A percentile compares a stretch with the other conserved stretches of the same genome.
phyloP scores from a whole-genome alignment of 2,888 invertebrate species.

The Suillia variegata region DNA sequence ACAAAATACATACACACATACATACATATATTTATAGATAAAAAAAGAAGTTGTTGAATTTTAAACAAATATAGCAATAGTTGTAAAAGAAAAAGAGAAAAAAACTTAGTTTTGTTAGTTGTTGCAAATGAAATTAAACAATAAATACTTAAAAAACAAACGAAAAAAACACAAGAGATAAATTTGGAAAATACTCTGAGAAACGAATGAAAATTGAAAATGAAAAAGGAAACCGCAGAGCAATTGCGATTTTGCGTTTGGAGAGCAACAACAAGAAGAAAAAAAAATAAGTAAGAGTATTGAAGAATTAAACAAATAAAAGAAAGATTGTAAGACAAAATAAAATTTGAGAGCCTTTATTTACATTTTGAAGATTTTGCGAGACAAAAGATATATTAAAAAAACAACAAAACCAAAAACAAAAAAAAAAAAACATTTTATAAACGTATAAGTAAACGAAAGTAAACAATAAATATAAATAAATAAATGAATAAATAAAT shows the following conservation, averaged over 20 bases:
- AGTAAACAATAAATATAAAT: not conserved
- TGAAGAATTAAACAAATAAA: slow-evolving; percentile 26
- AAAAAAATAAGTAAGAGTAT: slow-evolving; percentile 14
- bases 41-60: slow-evolving; percentile 42
- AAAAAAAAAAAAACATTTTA: slow-evolving; percentile 17
- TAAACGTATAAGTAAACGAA: slow-evolving; percentile 6
- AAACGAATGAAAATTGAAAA: slow-evolving; percentile 34
- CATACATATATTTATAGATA: slow-evolving; percentile 30
- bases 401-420: slow-evolving; percentile 24
- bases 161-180: slow-evolving; percentile 18
- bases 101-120: slow-evolving; percentile 48
- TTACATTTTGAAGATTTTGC: slow-evolving; percentile 54
- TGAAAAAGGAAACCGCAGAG: slow-evolving; percentile 26
- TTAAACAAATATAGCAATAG: slow-evolving; percentile 40
- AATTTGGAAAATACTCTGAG: no score
- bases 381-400: no score
- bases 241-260: no score
- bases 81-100: slow-evolving; percentile 30
- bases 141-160: slow-evolving; percentile 32
- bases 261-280: slow-evolving; percentile 21
- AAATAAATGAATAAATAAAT: slow-evolving; percentile 5
- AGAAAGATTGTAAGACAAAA: slow-evolving; percentile 30
- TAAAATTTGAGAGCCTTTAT: slow-evolving; percentile 58
- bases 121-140: slow-evolving; percentile 40
- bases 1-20: slow-evolving; percentile 34